Evolutionary conservation across 2,888 invertebrate genomes (phyloP), one percentile per base, ranked within the genome.

Genomic region (Torymus aiolomorphi): DNA sequence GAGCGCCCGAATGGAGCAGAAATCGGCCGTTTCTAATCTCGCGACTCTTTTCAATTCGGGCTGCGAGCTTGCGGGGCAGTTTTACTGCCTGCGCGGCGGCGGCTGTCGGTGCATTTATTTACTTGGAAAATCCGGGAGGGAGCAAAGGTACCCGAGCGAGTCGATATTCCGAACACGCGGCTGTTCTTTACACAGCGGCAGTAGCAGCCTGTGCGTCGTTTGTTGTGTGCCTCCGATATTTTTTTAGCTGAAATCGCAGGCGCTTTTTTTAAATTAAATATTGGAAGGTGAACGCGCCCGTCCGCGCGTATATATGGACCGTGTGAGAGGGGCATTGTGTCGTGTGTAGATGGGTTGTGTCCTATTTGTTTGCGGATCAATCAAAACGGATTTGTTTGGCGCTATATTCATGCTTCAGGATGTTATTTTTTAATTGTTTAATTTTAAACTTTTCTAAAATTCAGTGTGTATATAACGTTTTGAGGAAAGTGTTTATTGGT

Each of bases 1-100:
- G 16, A 67, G 54, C 67, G 24, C 67, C 20, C 14, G 54, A 67
- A 67, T 67, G 12, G 67, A 24, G 24, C 54, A 67, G 67, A 67
- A 67, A 67, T 67, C 67, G 67, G 52, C 54, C 67, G 67, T 52
- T 67, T 67, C 54, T 67, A 67, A 75, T 75, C 65, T 66, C 66
- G 65, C 59, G 66, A 71, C 70, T 56, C 52, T 74, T 74, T 74
- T 74, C 74, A 57, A 74, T 74, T 66, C 69, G 69, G 42, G 42
- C 16, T 73, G 63, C 65, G 8, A 42, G 62, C 76, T 76, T 76
- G 69, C 69, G 18, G 69, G 62, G 76, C 76, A 70, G 76, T 76
- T 62, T 56, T 61, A 69, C 57, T 61, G 51, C 20, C 49, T 24
- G 18, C 54, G 14, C 57, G 67, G 31, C 31, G 42, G 42, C 31